Percentiles rank a stretch among this genome's conserved stretches.
These are phyloP conservation scores for Drosophila albomicans DNA, from an alignment of 1,140 invertebrate genomes.

Conservation along the genomic window DNA sequence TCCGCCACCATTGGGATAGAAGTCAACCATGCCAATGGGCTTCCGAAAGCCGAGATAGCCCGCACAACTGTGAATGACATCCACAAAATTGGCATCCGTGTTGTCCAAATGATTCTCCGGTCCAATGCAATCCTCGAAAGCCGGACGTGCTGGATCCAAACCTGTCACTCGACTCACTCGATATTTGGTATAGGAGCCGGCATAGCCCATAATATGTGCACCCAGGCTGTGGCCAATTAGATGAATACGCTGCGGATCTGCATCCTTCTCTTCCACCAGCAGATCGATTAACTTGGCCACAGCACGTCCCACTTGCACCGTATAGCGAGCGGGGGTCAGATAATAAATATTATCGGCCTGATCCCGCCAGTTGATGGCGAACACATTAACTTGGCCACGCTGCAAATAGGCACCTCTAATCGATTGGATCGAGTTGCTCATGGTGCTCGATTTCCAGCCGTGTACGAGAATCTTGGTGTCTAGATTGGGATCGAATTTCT, in stretches of 20 bases:
- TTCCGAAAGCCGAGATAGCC: constrained; percentile 88
- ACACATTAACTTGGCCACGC: constrained; percentile 88
- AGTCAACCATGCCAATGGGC: constrained; percentile 90
- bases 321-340: constrained; percentile 88
- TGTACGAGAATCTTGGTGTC: constrained; percentile 71
- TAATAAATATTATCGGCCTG: constrained; percentile 89
- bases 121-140: constrained; percentile 87
- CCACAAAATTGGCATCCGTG: constrained; percentile 91
- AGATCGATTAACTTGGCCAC: constrained; percentile 88
- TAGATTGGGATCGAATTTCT: constrained; percentile 66
- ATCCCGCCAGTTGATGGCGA: constrained; percentile 89
- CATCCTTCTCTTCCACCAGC: constrained; percentile 86
- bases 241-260: constrained; percentile 87
- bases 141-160: constrained; percentile 91
- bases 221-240: constrained; percentile 94
- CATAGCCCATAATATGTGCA: constrained; percentile 94
- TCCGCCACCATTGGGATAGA: constrained; percentile 92
- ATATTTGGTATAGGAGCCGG: constrained; percentile 87
- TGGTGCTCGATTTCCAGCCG: constrained; percentile 78
- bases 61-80: constrained; percentile 91
- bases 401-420: constrained; percentile 86
- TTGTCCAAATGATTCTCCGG: constrained; percentile 87
- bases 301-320: constrained; percentile 87
- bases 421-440: constrained; percentile 74
- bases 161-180: constrained; percentile 88